phyloP scores from a whole-genome alignment of 2,888 invertebrate genomes.

The Diarsia dahlii region DNA sequence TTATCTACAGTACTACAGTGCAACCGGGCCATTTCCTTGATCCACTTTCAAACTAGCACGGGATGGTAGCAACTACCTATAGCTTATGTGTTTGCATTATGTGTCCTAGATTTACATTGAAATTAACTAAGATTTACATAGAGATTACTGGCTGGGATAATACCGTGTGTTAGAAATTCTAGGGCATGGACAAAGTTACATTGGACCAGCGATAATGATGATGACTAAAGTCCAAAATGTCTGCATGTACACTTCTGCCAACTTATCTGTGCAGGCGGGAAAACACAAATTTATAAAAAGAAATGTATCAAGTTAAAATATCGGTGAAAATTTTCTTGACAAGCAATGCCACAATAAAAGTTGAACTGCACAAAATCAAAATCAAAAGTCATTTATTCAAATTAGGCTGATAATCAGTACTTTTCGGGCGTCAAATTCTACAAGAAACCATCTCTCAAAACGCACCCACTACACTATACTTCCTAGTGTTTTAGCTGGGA shows the following conservation, averaged over 20 bases:
- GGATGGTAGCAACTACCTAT: constrained; percentile 41
- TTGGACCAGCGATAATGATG: neutral
- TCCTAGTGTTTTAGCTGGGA: too few relatives aligned
- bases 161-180: neutral
- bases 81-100: constrained; percentile 19
- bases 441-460: too few relatives aligned
- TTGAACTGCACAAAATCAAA: too few relatives aligned
- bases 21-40: constrained; percentile 58
- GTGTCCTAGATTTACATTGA: constrained; percentile 24
- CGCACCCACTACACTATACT: too few relatives aligned
- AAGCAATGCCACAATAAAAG: too few relatives aligned
- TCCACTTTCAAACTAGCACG: constrained; percentile 60
- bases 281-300: too few relatives aligned
- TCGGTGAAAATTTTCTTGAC: too few relatives aligned
- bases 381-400: too few relatives aligned
- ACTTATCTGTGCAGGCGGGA: too few relatives aligned
- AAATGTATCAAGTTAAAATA: too few relatives aligned
- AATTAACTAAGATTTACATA: neutral
- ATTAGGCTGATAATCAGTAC: too few relatives aligned
- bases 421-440: too few relatives aligned
- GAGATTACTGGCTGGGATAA: neutral
- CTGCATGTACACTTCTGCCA: neutral
- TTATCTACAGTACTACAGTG: constrained; percentile 46
- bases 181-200: neutral
- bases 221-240: neutral